Conservation (phyloP, 2,113 vertebrate genomes). For the Onychostoma macrolepis region DNA sequence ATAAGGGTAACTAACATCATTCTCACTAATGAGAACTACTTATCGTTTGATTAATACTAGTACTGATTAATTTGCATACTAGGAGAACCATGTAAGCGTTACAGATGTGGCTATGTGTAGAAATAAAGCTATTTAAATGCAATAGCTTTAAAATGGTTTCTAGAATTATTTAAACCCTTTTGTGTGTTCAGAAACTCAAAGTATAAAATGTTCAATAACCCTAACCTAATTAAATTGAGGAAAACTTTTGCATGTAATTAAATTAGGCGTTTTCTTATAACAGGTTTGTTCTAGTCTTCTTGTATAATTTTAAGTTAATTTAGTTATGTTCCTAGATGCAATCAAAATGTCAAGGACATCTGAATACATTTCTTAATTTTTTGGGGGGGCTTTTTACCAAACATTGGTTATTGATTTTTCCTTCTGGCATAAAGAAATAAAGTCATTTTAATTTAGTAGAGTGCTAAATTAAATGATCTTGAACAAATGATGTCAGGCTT, state of each 20-base stretch:
- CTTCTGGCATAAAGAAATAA: not conserved
- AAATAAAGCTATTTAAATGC: not conserved
- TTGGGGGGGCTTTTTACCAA: not conserved
- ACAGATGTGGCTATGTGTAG: not conserved
- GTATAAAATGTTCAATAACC: not conserved
- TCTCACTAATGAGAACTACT: slow-evolving; percentile 1
- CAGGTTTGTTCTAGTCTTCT: not conserved
- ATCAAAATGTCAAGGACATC: not conserved
- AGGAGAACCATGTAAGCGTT: not conserved
- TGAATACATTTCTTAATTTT: not conserved
- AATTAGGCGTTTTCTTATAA: not conserved
- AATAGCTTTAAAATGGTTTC: not conserved
- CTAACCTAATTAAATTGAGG: not conserved
- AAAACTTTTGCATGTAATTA: not conserved
- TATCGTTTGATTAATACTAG: not conserved
- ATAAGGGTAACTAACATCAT: not conserved
- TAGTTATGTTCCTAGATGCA: not conserved
- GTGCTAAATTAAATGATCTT: not conserved
- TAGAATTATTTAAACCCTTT: not conserved
- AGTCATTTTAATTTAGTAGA: not conserved
- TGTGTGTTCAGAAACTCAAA: not conserved
- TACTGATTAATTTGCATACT: slow-evolving; percentile 8
- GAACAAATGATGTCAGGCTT: not conserved
- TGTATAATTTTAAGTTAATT: not conserved
- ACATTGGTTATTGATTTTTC: not conserved